phyloP scores from a whole-genome alignment of 2,113 vertebrate species.

The Bagarius yarrelli region DNA sequence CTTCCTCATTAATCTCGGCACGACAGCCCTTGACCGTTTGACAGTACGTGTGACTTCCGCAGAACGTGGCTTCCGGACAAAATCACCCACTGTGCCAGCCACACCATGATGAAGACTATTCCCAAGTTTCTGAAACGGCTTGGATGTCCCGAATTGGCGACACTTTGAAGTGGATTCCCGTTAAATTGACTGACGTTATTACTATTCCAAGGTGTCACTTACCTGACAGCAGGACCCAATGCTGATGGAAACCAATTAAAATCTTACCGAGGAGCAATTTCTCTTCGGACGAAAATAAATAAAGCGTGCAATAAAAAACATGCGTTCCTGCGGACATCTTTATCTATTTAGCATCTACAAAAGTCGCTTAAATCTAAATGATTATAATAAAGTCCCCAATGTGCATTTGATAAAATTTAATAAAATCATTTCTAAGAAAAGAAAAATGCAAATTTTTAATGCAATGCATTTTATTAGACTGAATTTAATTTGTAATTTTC shows the following conservation, averaged over 20 bases:
- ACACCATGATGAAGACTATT: constrained; percentile 49
- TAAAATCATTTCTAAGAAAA: neutral
- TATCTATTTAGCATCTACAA: neutral
- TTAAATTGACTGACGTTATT: constrained; percentile 54
- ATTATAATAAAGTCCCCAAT: neutral
- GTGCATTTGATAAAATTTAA: neutral
- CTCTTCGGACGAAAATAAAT: neutral
- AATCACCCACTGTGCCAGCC: constrained; percentile 40
- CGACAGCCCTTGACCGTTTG: constrained; percentile 56
- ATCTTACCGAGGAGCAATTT: constrained; percentile 5
- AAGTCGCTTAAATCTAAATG: neutral
- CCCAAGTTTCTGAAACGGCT: constrained; percentile 48
- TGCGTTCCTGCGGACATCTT: neutral
- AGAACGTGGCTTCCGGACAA: constrained; percentile 48
- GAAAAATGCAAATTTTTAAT: neutral
- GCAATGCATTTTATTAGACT: neutral
- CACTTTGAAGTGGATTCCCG: constrained; percentile 46
- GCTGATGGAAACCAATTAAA: constrained; percentile 5
- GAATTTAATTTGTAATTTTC: neutral
- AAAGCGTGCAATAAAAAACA: neutral
- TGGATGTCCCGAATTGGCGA: constrained; percentile 32
- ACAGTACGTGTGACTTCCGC: constrained; percentile 51
- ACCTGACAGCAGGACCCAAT: neutral
- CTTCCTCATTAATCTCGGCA: constrained; percentile 60
- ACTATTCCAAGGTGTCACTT: constrained; percentile 33